These are phyloP conservation scores for Onychostruthus taczanowskii DNA, from an alignment of 2,113 vertebrate species.

Conservation along the genomic window DNA sequence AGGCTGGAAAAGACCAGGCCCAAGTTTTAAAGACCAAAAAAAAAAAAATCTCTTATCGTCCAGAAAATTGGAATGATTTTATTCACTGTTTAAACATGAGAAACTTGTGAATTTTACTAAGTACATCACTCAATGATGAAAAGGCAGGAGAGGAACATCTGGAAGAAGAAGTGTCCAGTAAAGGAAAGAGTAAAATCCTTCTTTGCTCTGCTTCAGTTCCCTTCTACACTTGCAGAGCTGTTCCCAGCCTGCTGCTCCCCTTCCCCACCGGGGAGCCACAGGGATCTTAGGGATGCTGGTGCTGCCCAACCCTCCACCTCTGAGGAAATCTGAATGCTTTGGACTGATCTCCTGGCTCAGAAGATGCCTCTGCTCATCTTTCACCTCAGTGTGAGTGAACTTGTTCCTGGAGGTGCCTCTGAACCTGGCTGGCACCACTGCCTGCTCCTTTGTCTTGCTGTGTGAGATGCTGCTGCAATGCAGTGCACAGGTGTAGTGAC, in stretches of 20 bases:
- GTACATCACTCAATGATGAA: not conserved
- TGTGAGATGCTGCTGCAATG: not conserved
- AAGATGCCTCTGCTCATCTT: not conserved
- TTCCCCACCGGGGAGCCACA: not conserved
- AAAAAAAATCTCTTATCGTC: not conserved
- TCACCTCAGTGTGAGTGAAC: not conserved
- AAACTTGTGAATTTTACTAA: not conserved
- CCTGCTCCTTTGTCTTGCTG: slow-evolving; percentile 11
- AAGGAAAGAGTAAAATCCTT: not conserved
- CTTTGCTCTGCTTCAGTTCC: not conserved
- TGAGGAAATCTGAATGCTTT: not conserved
- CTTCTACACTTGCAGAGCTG: not conserved
- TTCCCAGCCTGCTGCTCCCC: not conserved
- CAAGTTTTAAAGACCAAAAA: not conserved
- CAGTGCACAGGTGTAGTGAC: not conserved
- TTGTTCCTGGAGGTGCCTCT: not conserved
- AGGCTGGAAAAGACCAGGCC: not conserved
- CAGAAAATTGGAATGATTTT: not conserved
- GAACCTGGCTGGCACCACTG: not conserved
- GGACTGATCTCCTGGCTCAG: not conserved
- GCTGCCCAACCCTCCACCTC: not conserved
- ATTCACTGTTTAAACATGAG: not conserved
- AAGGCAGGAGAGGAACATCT: not conserved
- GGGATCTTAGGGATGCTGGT: not conserved
- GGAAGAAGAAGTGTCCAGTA: not conserved